Conservation (phyloP, 1,140 invertebrate genomes). For the Zaprionus camerounensis region DNA sequence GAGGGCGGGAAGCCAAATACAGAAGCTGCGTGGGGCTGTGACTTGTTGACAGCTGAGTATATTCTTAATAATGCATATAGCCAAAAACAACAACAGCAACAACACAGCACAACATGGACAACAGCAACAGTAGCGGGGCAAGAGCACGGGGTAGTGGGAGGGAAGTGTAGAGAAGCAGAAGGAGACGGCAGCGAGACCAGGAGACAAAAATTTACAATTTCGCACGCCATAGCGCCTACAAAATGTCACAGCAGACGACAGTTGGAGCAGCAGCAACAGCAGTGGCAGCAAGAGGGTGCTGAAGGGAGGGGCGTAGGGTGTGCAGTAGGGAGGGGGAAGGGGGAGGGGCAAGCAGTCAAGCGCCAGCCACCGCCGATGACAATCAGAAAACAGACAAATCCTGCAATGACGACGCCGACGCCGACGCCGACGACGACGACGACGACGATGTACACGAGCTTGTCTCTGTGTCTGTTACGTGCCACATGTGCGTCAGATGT, state of each 20-base stretch:
- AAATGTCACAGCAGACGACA: conserved; percentile 65
- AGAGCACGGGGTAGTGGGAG: neutral
- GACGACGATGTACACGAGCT: conserved; percentile 49
- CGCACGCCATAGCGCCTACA: conserved; percentile 80
- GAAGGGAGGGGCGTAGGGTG: conserved; percentile 17
- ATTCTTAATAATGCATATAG: conserved; percentile 79
- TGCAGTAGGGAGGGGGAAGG: neutral
- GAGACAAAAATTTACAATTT: conserved; percentile 76
- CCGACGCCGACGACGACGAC: conserved; percentile 52
- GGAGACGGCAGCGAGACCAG: conserved; percentile 14
- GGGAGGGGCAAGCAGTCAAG: conserved; percentile 1
- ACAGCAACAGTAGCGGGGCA: conserved; percentile 8
- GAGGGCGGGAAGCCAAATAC: conserved; percentile 30
- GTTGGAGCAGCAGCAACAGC: neutral
- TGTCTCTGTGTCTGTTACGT: conserved; percentile 74
- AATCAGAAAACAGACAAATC: conserved; percentile 80
- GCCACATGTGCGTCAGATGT: conserved; percentile 81
- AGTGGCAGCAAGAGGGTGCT: neutral
- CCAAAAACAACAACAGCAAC: conserved; percentile 45
- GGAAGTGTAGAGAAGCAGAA: too few species aligned
- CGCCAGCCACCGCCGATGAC: conserved; percentile 46
- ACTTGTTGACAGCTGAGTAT: conserved; percentile 78
- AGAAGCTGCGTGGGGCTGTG: conserved; percentile 56
- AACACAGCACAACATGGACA: conserved; percentile 34
- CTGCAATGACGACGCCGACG: conserved; percentile 50